These are phyloP conservation scores for Drosophila anceps DNA, from an alignment of 2,888 invertebrate genomes.

Conservation along the genomic window DNA sequence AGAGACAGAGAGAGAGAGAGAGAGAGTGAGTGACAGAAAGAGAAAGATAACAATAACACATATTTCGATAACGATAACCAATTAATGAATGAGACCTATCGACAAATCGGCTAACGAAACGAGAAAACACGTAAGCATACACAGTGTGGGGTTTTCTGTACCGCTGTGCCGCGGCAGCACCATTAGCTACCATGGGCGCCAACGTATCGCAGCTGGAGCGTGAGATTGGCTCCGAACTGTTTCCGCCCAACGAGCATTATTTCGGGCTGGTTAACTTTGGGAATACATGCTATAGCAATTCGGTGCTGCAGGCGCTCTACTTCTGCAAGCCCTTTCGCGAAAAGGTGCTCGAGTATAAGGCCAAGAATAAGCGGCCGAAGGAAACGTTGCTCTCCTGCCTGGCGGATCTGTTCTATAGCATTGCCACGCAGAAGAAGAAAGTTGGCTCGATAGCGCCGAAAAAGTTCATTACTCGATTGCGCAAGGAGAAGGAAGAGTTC, in stretches of 20 bases:
- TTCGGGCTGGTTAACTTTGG: constrained; percentile 99
- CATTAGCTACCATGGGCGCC: constrained; percentile 90
- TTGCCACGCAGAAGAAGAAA: constrained; percentile 99
- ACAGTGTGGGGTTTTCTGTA: constrained; percentile 68
- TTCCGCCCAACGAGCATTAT: constrained; percentile 99
- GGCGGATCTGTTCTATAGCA: constrained; percentile 99
- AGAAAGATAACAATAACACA: constrained; percentile 9
- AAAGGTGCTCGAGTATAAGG: constrained; percentile 98
- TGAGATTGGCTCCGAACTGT: constrained; percentile 99
- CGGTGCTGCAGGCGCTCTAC: constrained; percentile 99
- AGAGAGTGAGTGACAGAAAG: not conserved
- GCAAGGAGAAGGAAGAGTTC: constrained; percentile 99
- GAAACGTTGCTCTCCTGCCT: constrained; percentile 99
- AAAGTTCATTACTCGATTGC: constrained; percentile 98
- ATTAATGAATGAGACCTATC: constrained; percentile 18
- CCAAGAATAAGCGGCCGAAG: constrained; percentile 97
- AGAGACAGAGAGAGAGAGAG: not conserved
- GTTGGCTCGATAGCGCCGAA: constrained; percentile 99
- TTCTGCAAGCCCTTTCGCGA: constrained; percentile 99
- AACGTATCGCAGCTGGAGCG: constrained; percentile 99
- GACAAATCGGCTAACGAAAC: constrained; percentile 18
- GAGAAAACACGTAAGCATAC: constrained; percentile 46
- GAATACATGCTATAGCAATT: constrained; percentile 99
- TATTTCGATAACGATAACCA: constrained; percentile 27
- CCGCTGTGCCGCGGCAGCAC: constrained; percentile 72